phyloP scores from a whole-genome alignment of 2,113 vertebrate genomes.

The Colaptes auratus region DNA sequence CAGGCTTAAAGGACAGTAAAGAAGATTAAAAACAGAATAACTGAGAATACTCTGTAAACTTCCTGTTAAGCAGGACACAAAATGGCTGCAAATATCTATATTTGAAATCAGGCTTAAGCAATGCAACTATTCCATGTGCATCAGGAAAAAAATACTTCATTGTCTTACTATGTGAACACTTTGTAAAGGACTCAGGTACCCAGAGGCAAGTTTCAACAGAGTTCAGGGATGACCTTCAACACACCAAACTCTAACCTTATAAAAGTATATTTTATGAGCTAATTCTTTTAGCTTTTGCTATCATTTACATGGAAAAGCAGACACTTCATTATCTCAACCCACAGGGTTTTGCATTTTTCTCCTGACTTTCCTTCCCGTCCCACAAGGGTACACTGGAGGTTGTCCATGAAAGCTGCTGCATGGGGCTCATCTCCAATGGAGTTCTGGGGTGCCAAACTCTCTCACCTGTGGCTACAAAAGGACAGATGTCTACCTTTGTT shows the following conservation, averaged over 20 bases:
- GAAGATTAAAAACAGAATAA: not conserved
- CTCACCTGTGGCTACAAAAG: not conserved
- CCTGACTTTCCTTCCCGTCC: not conserved
- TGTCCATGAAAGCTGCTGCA: too few relatives aligned
- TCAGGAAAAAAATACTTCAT: not conserved
- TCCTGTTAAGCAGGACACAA: not conserved
- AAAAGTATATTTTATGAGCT: not conserved
- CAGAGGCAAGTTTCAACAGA: not conserved
- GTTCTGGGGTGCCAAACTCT: not conserved
- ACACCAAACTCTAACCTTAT: not conserved
- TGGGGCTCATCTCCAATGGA: not conserved
- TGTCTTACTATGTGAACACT: not conserved
- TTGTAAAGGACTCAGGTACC: not conserved
- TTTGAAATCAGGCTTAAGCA: not conserved
- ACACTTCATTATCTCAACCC: not conserved
- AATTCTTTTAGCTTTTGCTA: not conserved
- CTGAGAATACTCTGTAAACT: not conserved
- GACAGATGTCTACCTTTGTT: not conserved
- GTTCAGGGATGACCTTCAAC: not conserved
- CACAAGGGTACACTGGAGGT: too few relatives aligned
- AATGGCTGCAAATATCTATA: not conserved
- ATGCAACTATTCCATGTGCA: not conserved
- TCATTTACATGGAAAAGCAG: not conserved
- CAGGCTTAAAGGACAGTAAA: not conserved
- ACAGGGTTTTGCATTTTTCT: not conserved